Evolutionary conservation across 2,888 invertebrate genomes (phyloP).

Genomic region (Zaprionus bogoriensis): DNA sequence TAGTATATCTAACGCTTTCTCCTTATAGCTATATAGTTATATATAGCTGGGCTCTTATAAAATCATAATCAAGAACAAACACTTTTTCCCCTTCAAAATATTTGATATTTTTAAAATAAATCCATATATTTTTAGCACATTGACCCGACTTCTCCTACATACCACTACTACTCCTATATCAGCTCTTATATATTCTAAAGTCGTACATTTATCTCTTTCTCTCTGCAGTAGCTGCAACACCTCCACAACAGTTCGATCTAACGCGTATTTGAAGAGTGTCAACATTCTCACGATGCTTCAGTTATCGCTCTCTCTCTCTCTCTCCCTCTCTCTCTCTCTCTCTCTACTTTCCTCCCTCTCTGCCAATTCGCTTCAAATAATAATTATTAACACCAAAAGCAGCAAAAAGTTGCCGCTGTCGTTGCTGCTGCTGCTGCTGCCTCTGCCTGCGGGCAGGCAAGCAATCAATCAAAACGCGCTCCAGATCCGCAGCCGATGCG

Average conservation of each 20-base stretch:
- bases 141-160: no score
- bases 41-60: no score
- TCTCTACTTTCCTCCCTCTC: slow-evolving; percentile 10
- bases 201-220: neutral
- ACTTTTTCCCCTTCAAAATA: no score
- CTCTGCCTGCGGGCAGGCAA: slow-evolving; percentile 21
- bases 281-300: slow-evolving; percentile 30
- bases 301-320: neutral
- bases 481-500: slow-evolving; percentile 56
- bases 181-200: neutral
- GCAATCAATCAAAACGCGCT: slow-evolving; percentile 64
- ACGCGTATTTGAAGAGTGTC: slow-evolving; percentile 4
- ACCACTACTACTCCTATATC: no score
- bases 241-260: neutral
- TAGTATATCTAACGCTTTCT: no score
- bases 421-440: slow-evolving; percentile 16
- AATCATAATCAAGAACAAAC: no score
- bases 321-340: neutral
- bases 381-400: slow-evolving; percentile 73
- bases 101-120: no score
- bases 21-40: no score
- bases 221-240: neutral
- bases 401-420: slow-evolving; percentile 43
- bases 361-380: slow-evolving; percentile 49
- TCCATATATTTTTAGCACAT: no score